Conservation (phyloP, 2,888 invertebrate genomes). For the Drosophila vallismaia region DNA sequence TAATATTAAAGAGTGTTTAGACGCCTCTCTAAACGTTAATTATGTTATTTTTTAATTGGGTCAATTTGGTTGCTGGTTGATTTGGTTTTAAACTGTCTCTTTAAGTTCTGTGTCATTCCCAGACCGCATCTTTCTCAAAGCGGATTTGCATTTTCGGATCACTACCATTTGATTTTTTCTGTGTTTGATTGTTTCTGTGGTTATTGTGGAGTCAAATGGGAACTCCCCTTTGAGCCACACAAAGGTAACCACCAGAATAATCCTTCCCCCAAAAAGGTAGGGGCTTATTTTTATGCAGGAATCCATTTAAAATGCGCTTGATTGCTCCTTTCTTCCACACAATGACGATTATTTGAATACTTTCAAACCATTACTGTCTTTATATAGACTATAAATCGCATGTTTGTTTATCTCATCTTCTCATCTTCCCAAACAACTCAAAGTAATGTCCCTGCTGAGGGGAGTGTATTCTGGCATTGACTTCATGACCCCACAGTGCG, state of each 20-base stretch:
- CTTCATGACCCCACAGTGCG: slow-evolving; percentile 61
- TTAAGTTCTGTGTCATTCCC: too few species aligned
- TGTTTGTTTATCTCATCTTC: slow-evolving; percentile 67
- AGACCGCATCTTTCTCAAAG: too few species aligned
- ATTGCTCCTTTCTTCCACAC: too few species aligned
- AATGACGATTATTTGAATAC: too few species aligned
- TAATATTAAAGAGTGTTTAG: background rate
- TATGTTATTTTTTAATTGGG: slow-evolving; percentile 26
- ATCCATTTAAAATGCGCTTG: too few species aligned
- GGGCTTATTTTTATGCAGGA: too few species aligned
- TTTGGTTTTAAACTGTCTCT: too few species aligned
- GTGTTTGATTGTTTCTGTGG: slow-evolving; percentile 67
- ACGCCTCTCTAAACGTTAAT: background rate
- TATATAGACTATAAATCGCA: slow-evolving; percentile 16
- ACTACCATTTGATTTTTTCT: slow-evolving; percentile 35
- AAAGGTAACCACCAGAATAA: too few species aligned
- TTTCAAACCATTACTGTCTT: too few species aligned
- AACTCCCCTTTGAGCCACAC: background rate
- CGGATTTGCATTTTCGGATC: slow-evolving; percentile 34
- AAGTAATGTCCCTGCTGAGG: slow-evolving; percentile 53
- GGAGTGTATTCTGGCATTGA: slow-evolving; percentile 53
- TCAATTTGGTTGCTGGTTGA: slow-evolving; percentile 29
- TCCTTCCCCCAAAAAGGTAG: too few species aligned
- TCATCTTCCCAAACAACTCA: slow-evolving; percentile 33
- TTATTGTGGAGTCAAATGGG: background rate